Conservation (phyloP, 2,888 invertebrate species). For the Strigamia transsilvanica region DNA sequence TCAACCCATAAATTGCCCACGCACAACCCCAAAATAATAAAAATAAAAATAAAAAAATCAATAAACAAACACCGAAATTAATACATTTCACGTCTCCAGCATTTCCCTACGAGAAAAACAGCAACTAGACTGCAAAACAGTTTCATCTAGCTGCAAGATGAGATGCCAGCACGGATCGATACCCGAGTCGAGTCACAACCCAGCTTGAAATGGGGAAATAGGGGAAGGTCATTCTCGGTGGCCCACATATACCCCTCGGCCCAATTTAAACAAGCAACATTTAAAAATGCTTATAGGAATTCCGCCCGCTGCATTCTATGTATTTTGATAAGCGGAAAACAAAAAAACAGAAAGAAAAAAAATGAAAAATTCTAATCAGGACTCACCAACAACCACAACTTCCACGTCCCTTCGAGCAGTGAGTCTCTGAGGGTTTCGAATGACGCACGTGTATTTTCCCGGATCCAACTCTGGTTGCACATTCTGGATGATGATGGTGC, state of each 20-base stretch:
- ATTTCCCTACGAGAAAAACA: constrained; percentile 2
- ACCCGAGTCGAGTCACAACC: constrained; percentile 1
- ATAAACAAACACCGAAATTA: neutral
- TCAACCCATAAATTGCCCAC: no score
- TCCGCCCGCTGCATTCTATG: neutral
- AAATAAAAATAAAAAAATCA: no score
- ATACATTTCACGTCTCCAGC: neutral
- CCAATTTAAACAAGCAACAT: neutral
- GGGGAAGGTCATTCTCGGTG: neutral
- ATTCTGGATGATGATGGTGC: constrained; percentile 92
- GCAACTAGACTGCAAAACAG: constrained; percentile 1
- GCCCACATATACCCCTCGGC: neutral
- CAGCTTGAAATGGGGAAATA: constrained; percentile 17
- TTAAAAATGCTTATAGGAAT: neutral
- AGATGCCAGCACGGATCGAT: neutral
- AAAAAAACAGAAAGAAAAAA: no score
- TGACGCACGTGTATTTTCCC: constrained; percentile 93
- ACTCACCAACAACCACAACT: constrained; percentile 96
- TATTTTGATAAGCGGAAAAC: neutral
- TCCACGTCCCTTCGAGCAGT: constrained; percentile 86
- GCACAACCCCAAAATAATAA: no score
- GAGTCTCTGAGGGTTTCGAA: constrained; percentile 89
- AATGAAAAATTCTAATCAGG: neutral
- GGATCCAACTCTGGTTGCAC: constrained; percentile 92
- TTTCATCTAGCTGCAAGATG: constrained; percentile 6